A percentile compares a stretch with the other conserved stretches of the same genome.
Conservation (phyloP, 2,797 vertebrate genomes). For the Notamacropus eugenii region DNA sequence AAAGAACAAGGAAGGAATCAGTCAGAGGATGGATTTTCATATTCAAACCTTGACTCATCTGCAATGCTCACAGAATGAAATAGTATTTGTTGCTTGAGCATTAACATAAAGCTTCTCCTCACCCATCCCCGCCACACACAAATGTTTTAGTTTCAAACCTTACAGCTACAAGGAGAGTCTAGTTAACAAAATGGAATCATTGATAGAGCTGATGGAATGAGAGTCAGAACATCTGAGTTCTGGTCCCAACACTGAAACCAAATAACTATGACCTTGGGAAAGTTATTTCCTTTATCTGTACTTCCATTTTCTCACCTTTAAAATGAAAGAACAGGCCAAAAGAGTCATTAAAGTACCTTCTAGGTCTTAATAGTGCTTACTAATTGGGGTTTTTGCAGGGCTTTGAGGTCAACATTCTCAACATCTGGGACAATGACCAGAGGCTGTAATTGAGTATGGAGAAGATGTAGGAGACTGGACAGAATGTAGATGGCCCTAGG, state of each 20-base stretch:
- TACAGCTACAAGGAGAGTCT: background rate
- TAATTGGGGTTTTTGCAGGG: background rate
- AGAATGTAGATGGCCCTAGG: background rate
- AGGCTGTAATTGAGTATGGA: background rate
- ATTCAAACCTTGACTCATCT: background rate
- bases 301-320: background rate
- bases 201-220: background rate
- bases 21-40: background rate
- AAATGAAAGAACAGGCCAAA: background rate
- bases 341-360: background rate
- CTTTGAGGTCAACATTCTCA: background rate
- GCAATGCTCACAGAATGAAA: background rate
- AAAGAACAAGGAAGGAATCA: background rate
- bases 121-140: background rate
- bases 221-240: background rate
- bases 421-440: background rate
- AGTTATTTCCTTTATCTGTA: background rate
- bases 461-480: background rate
- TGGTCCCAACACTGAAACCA: background rate
- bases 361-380: background rate
- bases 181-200: background rate
- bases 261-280: background rate
- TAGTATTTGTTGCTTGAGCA: background rate
- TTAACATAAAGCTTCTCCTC: background rate
- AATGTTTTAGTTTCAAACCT: background rate